These are phyloP conservation scores for Rhabdophis nuchalis DNA, from an alignment of 2,797 vertebrate genomes.

Conservation along the genomic window DNA sequence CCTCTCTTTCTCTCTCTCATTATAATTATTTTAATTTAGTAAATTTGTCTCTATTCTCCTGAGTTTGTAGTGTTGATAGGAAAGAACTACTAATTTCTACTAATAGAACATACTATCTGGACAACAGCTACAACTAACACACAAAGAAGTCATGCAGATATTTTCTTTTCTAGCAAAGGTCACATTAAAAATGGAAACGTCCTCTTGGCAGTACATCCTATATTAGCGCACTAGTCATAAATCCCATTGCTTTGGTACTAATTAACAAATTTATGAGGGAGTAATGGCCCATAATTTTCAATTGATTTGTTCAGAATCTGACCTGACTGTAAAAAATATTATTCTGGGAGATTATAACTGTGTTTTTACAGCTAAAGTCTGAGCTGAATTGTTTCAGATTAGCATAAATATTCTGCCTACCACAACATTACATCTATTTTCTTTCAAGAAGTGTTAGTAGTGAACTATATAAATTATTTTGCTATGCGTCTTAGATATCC, in stretches of 20 bases:
- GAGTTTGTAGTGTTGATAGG: not conserved
- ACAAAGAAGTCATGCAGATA: constrained; percentile 1
- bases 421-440: not conserved
- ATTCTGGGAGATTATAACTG: constrained; percentile 18
- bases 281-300: constrained; percentile 55
- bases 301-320: constrained; percentile 40
- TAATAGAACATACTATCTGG: constrained; percentile 16
- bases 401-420: not conserved
- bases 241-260: constrained; percentile 40
- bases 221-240: constrained; percentile 29
- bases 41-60: not conserved
- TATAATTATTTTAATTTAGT: not conserved
- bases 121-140: constrained; percentile 30
- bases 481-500: not conserved
- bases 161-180: constrained; percentile 33
- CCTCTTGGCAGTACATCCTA: constrained; percentile 41
- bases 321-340: constrained; percentile 44
- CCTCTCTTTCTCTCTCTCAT: not conserved
- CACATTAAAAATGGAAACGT: constrained; percentile 48
- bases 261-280: constrained; percentile 61
- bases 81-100: constrained; percentile 28
- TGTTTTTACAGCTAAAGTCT: not conserved
- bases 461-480: not conserved
- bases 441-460: not conserved
- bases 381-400: not conserved